Base-by-base conservation (phyloP, 2,113 vertebrate genomes). In the Calyptomena viridis region DNA sequence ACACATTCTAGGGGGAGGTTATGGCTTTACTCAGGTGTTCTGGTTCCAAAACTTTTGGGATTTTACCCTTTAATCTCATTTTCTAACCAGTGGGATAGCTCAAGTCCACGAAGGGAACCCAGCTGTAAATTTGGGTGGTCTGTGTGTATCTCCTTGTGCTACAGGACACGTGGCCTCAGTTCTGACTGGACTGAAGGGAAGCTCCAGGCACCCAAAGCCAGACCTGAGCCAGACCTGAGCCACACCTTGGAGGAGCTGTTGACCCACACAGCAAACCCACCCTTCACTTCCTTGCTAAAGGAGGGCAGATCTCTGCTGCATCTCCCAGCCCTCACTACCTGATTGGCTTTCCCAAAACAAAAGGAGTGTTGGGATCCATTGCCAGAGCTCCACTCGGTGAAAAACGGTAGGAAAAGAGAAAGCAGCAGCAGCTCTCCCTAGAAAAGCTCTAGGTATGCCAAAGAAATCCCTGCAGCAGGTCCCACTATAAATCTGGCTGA, bases 301-400 rank as follows among this genome's bases (percentile, higher is more conserved):
- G 59, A 84, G 73, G 53, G 77, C 59, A 52, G 77, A 47, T 69
- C 74, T 52, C 85, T 33, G 75, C 87, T 37, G 67, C 67, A 86
- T 17, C 87, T 84, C 93, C 84, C 79, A 19, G 67, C 62, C 58
- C 63, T 74, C 21, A 44, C 84, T 23, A 95, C 94, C 91, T 64
- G 90, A 94, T 86, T 93, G 93, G 92, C 83, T 90, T 96, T 46
- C 15, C 39, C 56, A 64, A 5, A 86, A 95, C 87, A 97, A 96
- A 94, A 90, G 8, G 68, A 84, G 67, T 4, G 42, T 20, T 47
- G 92, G 83, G 85, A 88, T 75, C 82, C 77, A 73, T n/a, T 9
- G 1, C 66, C 91, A 90, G 33, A 66, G 94, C 42, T 73, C 40
- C 59, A 23, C 40, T 56, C 33, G 11, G 77, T 67, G 42, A 58